These are phyloP conservation scores for Cyanocitta stelleri DNA, from an alignment of 2,113 vertebrate species.

Conservation along the genomic window DNA sequence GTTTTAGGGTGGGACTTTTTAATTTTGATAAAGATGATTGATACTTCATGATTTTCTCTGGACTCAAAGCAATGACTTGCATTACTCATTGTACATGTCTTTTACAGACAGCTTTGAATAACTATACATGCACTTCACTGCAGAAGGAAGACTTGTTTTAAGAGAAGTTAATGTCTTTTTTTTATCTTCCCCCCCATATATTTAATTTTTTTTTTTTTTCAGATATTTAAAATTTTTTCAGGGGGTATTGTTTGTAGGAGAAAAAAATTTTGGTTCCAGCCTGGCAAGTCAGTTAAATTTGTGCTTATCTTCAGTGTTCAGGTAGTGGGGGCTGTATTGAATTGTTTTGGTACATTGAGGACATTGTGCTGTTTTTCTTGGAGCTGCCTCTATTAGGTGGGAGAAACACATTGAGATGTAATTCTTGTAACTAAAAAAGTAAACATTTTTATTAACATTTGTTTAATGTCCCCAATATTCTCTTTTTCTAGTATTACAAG, in stretches of 20 bases:
- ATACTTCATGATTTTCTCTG: background rate
- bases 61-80: background rate
- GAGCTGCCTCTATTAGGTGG: background rate
- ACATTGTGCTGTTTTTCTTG: background rate
- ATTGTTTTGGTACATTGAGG: background rate
- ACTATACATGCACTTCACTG: background rate
- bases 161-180: background rate
- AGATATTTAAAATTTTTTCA: background rate
- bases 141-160: background rate
- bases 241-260: background rate
- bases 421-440: background rate
- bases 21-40: background rate
- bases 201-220: background rate
- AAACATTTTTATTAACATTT: background rate
- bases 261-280: background rate
- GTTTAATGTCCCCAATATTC: background rate
- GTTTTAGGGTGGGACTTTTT: background rate
- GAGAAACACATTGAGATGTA: background rate
- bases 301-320: background rate
- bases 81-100: background rate
- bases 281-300: background rate
- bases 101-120: background rate
- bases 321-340: background rate
- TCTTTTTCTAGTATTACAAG: constrained; percentile 84
- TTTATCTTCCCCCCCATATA: background rate